Base-by-base conservation (phyloP, 2,888 invertebrate species). In the Ormyrus pomaceus region DNA sequence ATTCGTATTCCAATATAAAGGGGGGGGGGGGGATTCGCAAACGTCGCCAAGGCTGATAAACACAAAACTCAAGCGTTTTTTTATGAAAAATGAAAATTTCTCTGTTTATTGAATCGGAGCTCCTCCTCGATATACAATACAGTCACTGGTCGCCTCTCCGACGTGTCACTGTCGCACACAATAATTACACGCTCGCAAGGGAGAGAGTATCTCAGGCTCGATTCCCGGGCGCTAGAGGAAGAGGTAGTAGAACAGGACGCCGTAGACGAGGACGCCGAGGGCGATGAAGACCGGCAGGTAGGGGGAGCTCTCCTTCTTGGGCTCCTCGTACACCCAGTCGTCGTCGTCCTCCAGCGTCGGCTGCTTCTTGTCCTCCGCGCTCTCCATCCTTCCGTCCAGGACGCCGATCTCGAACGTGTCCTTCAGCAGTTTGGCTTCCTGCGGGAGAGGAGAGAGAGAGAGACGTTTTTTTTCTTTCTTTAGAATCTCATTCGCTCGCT, bases 401-500 rank as follows among this genome's bases (percentile, higher is more conserved):
- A 91, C 91, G 59, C 95, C 95, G 80, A 95, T 92, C 80, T 91
- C 90, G 83, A 93, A 94, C 51, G 92, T 91, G 78, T 93, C 92
- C 89, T 94, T 93, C 87, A 95, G 91, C 74, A 93, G 92, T 71
- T 93, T 87, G 0, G 95, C 95, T 88, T 95, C 95, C 53, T 91
- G 65, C 19, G 8, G 10, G 11, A 58, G 13, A n/a, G 9, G 2
- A 64, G n/a, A 34, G 45, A 64, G n/a, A 34, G 45, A 19, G 9
- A 56, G 10, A 53, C 1, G 4, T 9, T 19, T 19, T 2, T 19
- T 19, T 10, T 6, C 6, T 19, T 65, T 13, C 9, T 65, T 9
- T 61, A 9, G 45, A 61, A 61, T 8, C 19, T 19, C 13, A 0
- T 34, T 34, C 2, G 34, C 34, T 34, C 34, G 1, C 2, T 34